Percentiles rank a stretch among this genome's conserved stretches.
These are phyloP conservation scores for Sebastes reedi DNA, from an alignment of 2,797 vertebrate genomes.

Conservation along the genomic window DNA sequence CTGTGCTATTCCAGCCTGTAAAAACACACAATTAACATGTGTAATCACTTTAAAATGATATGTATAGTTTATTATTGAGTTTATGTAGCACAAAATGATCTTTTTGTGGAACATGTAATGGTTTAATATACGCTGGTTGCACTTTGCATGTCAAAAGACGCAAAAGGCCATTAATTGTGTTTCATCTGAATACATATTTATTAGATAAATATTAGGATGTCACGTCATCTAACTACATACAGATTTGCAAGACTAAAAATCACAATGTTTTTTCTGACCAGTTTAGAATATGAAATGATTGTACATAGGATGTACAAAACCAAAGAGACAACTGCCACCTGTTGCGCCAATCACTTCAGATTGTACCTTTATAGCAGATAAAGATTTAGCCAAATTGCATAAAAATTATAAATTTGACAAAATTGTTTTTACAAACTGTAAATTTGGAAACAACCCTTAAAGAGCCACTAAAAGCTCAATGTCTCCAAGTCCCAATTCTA, in stretches of 20 bases:
- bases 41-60: too few relatives aligned
- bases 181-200: constrained; percentile 99
- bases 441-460: constrained; percentile 96
- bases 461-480: constrained; percentile 72
- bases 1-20: background rate
- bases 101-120: background rate
- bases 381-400: constrained; percentile 85
- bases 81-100: background rate
- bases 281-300: constrained; percentile 95
- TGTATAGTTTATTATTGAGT: background rate
- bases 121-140: background rate
- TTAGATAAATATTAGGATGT: constrained; percentile 99
- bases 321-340: constrained; percentile 91
- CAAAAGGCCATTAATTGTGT: constrained; percentile 88
- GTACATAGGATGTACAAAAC: constrained; percentile 92
- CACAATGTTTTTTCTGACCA: constrained; percentile 96
- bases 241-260: constrained; percentile 99
- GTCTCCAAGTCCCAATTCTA: constrained; percentile 83
- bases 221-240: constrained; percentile 99
- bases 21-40: background rate
- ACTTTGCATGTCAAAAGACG: constrained; percentile 76
- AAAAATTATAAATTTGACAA: constrained; percentile 91
- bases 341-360: constrained; percentile 91
- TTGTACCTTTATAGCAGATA: constrained; percentile 86
- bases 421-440: constrained; percentile 95